Conservation (phyloP, 2,113 vertebrate species). For the Apodemus speciosus region DNA sequence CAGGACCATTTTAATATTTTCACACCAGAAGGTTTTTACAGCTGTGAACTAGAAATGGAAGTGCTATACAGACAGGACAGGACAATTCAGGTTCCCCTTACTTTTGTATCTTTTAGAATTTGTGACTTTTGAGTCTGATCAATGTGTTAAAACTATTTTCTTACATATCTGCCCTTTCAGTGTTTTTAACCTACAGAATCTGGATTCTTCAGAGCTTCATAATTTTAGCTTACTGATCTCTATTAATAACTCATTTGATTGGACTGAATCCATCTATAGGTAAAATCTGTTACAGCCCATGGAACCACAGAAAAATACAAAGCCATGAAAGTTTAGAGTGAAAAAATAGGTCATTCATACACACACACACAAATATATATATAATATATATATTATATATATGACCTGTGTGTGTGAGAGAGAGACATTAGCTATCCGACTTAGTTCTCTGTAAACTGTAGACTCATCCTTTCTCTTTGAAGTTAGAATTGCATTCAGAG, state of each 20-base stretch:
- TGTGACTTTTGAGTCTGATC: constrained; percentile 50
- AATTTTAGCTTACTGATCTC: constrained; percentile 17
- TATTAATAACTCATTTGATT: constrained; percentile 8
- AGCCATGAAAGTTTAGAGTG: background rate
- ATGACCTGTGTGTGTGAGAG: background rate
- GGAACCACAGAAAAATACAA: background rate
- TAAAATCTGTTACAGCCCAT: background rate
- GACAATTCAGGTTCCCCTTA: constrained; percentile 47
- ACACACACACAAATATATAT: background rate
- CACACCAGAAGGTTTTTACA: constrained; percentile 54
- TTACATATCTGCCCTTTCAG: constrained; percentile 49
- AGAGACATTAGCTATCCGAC: background rate
- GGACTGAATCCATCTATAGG: background rate
- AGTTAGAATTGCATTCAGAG: background rate
- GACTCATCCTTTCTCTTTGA: background rate
- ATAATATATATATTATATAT: background rate
- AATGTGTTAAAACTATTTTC: background rate
- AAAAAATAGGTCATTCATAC: background rate
- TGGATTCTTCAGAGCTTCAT: background rate
- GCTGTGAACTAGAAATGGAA: constrained; percentile 67
- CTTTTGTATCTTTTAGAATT: constrained; percentile 55
- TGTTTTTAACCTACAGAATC: background rate
- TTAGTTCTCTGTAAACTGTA: background rate
- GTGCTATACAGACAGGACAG: constrained; percentile 48
- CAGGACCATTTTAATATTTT: constrained; percentile 66